Conservation (phyloP, 35 echinoderm and acorn worm species). For the Patiria miniata region DNA sequence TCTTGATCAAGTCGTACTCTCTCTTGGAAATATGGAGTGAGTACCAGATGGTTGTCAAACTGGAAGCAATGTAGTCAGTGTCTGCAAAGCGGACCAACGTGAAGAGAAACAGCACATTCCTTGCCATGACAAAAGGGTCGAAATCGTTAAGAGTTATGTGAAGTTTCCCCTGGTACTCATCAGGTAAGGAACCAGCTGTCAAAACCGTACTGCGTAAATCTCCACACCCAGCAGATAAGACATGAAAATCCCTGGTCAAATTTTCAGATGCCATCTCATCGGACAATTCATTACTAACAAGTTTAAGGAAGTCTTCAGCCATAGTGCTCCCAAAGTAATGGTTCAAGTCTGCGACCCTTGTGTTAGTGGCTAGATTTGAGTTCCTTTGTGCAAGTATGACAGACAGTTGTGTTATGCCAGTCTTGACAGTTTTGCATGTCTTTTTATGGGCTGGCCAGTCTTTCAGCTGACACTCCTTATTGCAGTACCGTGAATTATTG, state of each 20-base stretch:
- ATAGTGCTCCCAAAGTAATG: background rate
- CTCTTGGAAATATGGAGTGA: conserved; percentile 36
- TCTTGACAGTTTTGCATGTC: background rate
- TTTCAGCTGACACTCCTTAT: conserved; percentile 3
- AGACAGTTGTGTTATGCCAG: background rate
- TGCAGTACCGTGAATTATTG: background rate
- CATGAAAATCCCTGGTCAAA: conserved; percentile 18
- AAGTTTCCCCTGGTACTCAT: conserved; percentile 43
- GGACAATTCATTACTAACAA: background rate
- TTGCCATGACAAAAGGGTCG: conserved; percentile 51
- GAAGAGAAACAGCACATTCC: conserved; percentile 53
- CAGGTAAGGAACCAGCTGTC: conserved; percentile 53
- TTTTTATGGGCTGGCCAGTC: background rate
- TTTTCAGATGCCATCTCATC: background rate
- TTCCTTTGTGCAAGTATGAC: background rate
- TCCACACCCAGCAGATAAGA: conserved; percentile 56
- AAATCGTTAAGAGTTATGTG: conserved; percentile 39
- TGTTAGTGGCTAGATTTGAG: background rate
- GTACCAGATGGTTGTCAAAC: conserved; percentile 50
- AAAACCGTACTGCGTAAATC: conserved; percentile 51
- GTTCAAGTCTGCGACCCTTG: background rate
- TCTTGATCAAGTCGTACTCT: conserved; percentile 46
- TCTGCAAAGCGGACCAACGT: conserved; percentile 22
- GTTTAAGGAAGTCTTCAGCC: conserved; percentile 14
- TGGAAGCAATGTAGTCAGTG: background rate